Conservation (phyloP, 2,113 vertebrate species). For the Corapipo altera region DNA sequence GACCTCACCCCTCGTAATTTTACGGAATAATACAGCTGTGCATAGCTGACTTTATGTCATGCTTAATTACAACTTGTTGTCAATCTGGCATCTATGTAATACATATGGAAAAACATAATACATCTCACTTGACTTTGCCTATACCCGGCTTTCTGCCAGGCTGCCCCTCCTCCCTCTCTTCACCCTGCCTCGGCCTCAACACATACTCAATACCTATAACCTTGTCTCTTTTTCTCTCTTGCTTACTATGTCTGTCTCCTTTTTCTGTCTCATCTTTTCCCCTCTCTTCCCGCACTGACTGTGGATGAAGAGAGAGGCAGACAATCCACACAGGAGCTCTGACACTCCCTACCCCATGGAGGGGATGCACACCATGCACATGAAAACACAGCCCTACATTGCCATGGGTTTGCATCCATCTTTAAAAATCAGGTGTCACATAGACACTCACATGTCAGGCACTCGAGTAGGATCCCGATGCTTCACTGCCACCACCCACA, state of each 20-base stretch:
- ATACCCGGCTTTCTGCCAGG: neutral
- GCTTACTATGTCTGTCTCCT: neutral
- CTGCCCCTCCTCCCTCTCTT: neutral
- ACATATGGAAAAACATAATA: neutral
- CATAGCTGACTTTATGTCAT: neutral
- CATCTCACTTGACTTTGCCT: neutral
- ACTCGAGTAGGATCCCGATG: neutral
- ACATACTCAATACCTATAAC: neutral
- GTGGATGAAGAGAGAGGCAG: neutral
- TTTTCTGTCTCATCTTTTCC: neutral
- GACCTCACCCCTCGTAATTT: neutral
- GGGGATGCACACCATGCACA: neutral
- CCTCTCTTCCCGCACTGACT: neutral
- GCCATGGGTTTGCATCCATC: fast-evolving
- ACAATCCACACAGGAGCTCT: neutral
- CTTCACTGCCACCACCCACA: fast-evolving
- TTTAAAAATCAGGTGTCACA: neutral
- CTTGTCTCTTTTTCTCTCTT: neutral
- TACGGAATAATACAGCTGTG: constrained; percentile 45
- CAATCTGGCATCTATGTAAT: neutral
- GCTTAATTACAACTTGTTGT: constrained; percentile 14
- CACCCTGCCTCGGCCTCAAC: neutral
- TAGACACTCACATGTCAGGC: neutral
- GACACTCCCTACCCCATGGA: fast-evolving
- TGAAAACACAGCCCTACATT: neutral